Evolutionary conservation across 2,888 invertebrate genomes (phyloP).

Genomic region (Tubiluchus corallicola): DNA sequence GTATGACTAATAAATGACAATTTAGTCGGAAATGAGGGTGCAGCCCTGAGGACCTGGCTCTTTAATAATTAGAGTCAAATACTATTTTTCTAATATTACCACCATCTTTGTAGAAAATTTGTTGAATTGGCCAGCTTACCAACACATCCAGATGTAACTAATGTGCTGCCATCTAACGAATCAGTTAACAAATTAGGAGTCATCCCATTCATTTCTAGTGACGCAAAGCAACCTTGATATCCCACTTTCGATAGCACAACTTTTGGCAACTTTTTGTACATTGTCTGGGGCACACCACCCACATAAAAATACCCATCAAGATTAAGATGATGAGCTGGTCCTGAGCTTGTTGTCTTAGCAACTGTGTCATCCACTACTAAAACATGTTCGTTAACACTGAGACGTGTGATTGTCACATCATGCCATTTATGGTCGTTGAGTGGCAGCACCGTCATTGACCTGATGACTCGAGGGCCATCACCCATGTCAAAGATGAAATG

Average conservation of each 20-base stretch:
- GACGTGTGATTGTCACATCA: conserved; percentile 66
- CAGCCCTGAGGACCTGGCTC: no score
- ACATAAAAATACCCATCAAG: no score
- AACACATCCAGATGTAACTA: conserved; percentile 72
- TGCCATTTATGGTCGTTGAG: conserved; percentile 92
- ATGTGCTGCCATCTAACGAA: conserved; percentile 68
- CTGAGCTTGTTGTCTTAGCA: no score
- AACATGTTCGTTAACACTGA: conserved; percentile 66
- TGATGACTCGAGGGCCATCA: conserved; percentile 66
- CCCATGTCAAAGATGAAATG: conserved; percentile 81
- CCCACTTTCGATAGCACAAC: conserved; percentile 60
- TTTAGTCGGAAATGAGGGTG: no score
- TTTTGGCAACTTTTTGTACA: conserved; percentile 60
- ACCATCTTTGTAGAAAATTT: no score
- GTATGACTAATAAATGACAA: no score
- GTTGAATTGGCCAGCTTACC: conserved; percentile 42
- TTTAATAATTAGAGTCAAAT: no score
- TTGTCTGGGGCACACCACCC: conserved; percentile 69
- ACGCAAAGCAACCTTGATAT: conserved; percentile 82
- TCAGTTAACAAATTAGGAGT: no score
- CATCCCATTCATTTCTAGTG: conserved; percentile 70
- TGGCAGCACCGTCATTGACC: conserved; percentile 53
- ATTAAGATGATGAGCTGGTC: no score
- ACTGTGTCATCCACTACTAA: conserved; percentile 65
- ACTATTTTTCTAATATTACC: no score